Base-by-base conservation (phyloP, 1,140 invertebrate species). In the Marisa cornuarietis region DNA sequence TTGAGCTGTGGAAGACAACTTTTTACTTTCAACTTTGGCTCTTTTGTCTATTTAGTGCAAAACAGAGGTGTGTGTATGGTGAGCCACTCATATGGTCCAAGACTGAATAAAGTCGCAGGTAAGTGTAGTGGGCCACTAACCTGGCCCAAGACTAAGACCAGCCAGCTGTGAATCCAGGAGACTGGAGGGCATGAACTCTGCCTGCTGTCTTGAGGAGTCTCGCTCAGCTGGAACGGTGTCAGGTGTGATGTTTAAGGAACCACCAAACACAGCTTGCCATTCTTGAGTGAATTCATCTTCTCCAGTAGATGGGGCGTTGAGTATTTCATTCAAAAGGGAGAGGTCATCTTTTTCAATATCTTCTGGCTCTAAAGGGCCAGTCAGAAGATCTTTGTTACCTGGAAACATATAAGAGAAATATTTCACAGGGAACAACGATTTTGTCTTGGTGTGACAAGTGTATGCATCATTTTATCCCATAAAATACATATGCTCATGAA, bases 181-280 rank as follows among this genome's bases (percentile, higher is more conserved):
- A 79, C 90, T 91, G 11, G 92, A 93, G 69, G 92, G 92, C 86
- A 93, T 87, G 83, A 91, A 92, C 49, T 88, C 88, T 11, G 87
- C 83, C 58, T 83, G 24, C 49, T 82, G 79, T 18, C 80, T 73
- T 11, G 82, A 65, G 3, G 49, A 58, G 78, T 89, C 88, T 14
- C 81, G 78, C 74, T 88, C 88, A n/a, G 76, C 81, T 42, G 83
- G 83, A 20, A 80, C 75, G 8, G 79, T 26, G 62, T 83, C 83
- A 24, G 85, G 84, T 16, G 85, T 85, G n/a, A 84, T 71, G 49
- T 79, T 77, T 26, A 78, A 75, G 62, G 80, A 74, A 3, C 85
- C 82, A 26, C 89, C 89, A 83, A 90, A 91, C 52, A 91, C 87
- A 7, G 88, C 88, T 71, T 88, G 84, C 90, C 90, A 91, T 76